Percentiles rank a stretch among this genome's conserved stretches.
These are phyloP conservation scores for Danaus chrysippus DNA, from an alignment of 2,888 invertebrate genomes.

Conservation along the genomic window DNA sequence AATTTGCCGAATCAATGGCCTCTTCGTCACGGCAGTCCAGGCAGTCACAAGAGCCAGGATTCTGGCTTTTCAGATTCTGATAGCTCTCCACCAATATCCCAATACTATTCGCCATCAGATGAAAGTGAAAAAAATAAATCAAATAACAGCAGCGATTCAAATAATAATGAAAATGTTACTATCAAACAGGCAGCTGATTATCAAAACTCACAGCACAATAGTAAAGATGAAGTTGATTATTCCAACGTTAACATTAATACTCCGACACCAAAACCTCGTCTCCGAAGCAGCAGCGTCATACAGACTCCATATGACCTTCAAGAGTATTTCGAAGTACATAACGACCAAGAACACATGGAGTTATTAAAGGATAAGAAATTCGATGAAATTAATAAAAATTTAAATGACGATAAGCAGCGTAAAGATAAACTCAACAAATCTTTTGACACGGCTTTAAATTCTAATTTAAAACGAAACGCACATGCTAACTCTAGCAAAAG, in stretches of 20 bases:
- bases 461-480: conserved; percentile 41
- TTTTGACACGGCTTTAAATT: conserved; percentile 41
- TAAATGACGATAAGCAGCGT: conserved; percentile 50
- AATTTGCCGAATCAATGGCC: conserved; percentile 68
- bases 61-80: conserved; percentile 91
- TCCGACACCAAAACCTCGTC: conserved; percentile 65
- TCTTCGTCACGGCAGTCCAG: conserved; percentile 74
- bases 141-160: conserved; percentile 66
- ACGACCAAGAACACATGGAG: conserved; percentile 69
- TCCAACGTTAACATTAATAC: conserved; percentile 40
- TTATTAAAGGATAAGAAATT: conserved; percentile 60
- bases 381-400: conserved; percentile 45
- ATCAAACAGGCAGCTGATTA: conserved; percentile 67
- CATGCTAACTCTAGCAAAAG: conserved; percentile 47
- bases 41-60: conserved; percentile 86
- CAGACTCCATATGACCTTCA: conserved; percentile 75
- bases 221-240: conserved; percentile 57
- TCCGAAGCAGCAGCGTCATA: conserved; percentile 72
- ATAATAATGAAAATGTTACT: conserved; percentile 70
- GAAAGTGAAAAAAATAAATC: conserved; percentile 59
- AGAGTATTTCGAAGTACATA: conserved; percentile 71
- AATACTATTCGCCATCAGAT: conserved; percentile 62
- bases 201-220: conserved; percentile 51
- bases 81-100: conserved; percentile 77
- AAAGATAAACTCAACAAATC: conserved; percentile 47